Evolutionary conservation across 2,888 invertebrate genomes (phyloP).

Genomic region (Argyresthia albistria): DNA sequence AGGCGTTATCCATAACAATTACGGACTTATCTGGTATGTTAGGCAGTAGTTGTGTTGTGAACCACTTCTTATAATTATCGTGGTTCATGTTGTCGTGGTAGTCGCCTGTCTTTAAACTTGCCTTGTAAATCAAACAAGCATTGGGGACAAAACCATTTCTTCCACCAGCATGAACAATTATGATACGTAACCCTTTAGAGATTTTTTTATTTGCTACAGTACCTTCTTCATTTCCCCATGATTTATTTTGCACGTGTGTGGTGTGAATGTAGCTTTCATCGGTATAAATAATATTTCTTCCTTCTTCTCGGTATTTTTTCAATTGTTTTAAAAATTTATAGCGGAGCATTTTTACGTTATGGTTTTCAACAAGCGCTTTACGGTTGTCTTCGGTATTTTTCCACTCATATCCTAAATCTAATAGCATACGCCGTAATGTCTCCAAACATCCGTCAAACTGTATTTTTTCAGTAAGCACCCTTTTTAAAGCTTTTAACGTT

Average conservation of each 20-base stretch:
- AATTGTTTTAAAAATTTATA: neutral
- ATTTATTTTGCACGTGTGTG: neutral
- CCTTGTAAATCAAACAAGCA: conserved; percentile 12
- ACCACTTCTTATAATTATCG: conserved; percentile 16
- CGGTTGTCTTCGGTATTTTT: no score
- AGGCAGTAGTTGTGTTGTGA: conserved; percentile 2
- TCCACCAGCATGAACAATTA: conserved; percentile 3
- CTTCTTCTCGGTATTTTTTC: conserved; percentile 1
- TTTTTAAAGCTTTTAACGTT: no score
- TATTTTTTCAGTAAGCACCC: no score
- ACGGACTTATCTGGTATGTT: neutral
- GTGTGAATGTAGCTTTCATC: conserved; percentile 3
- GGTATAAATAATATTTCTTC: conserved; percentile 1
- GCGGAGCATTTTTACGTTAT: no score
- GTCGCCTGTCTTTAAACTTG: conserved; percentile 11
- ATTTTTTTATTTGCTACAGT: no score
- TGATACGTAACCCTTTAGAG: neutral
- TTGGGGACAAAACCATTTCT: conserved; percentile 5
- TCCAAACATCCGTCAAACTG: no score
- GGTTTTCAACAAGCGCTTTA: no score
- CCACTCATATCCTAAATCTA: no score
- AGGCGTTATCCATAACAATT: no score
- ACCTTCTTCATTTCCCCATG: neutral
- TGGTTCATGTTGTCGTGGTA: conserved; percentile 17
- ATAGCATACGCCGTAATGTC: no score